phyloP scores from a whole-genome alignment of 2,888 invertebrate genomes.

The Drosophila buzzatii region DNA sequence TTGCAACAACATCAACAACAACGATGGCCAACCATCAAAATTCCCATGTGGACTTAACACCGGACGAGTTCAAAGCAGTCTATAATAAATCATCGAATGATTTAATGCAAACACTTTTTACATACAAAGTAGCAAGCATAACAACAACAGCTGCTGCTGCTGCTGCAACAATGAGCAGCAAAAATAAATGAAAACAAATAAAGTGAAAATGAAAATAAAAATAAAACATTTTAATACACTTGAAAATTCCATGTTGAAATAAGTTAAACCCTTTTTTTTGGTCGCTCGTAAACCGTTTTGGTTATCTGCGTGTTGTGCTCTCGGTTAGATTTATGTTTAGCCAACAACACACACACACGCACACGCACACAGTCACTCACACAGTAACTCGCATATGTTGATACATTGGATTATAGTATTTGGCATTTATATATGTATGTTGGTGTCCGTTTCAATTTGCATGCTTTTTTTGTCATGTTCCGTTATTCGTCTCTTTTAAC shows the following conservation, averaged over 20 bases:
- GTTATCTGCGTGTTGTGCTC: constrained; percentile 42
- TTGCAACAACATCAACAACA: constrained; percentile 13
- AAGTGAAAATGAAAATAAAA: background rate
- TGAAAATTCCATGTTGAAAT: constrained; percentile 47
- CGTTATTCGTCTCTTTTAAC: constrained; percentile 5
- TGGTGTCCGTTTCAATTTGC: constrained; percentile 59
- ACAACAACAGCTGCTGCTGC: background rate
- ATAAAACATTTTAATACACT: constrained; percentile 55
- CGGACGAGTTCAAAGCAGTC: constrained; percentile 1
- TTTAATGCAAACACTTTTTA: constrained; percentile 52
- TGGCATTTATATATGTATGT: constrained; percentile 19
- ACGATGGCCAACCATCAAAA: constrained; percentile 26
- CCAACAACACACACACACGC: constrained; percentile 13
- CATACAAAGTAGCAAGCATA: constrained; percentile 12
- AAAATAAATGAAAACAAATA: constrained; percentile 5
- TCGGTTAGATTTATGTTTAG: constrained; percentile 62
- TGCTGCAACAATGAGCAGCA: constrained; percentile 1
- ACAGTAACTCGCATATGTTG: background rate
- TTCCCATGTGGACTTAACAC: constrained; percentile 2
- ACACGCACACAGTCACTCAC: background rate
- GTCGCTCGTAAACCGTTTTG: constrained; percentile 69
- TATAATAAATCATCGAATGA: constrained; percentile 73
- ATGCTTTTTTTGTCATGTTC: constrained; percentile 15
- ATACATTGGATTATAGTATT: constrained; percentile 27
- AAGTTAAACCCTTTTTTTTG: constrained; percentile 65